Percentiles rank a stretch among this genome's conserved stretches.
phyloP scores from a whole-genome alignment of 2,797 vertebrate species.

The Crocidura indochinensis region DNA sequence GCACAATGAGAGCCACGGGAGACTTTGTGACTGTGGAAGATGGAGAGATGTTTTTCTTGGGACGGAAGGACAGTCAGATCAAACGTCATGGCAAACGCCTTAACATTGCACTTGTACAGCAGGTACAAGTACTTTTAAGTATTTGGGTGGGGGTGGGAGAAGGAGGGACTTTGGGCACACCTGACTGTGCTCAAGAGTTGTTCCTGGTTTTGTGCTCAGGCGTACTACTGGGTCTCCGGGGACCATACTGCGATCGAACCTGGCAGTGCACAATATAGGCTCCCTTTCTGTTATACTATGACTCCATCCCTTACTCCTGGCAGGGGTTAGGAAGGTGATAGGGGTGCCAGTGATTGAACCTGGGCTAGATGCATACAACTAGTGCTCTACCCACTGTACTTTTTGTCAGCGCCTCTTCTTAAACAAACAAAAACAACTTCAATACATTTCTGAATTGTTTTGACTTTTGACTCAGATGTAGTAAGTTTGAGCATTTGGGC shows the following conservation, averaged over 20 bases:
- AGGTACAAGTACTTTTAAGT: slow-evolving; percentile 89
- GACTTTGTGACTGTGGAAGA: slow-evolving; percentile 94
- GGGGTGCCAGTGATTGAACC: too few species aligned
- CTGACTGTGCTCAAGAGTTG: too few species aligned
- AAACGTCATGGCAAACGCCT: slow-evolving; percentile 96
- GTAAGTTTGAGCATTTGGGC: slow-evolving; percentile 24
- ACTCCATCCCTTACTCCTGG: too few species aligned
- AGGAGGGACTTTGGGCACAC: too few species aligned
- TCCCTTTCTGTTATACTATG: too few species aligned
- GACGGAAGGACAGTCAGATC: slow-evolving; percentile 95
- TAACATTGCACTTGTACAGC: slow-evolving; percentile 93
- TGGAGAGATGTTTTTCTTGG: slow-evolving; percentile 92
- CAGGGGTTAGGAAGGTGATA: too few species aligned
- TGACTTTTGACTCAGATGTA: slow-evolving; percentile 40
- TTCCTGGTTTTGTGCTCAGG: too few species aligned
- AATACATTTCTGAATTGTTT: slow-evolving; percentile 48
- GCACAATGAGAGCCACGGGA: slow-evolving; percentile 95
- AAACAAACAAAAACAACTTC: background rate
- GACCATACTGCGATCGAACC: too few species aligned
- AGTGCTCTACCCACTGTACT: too few species aligned
- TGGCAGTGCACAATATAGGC: too few species aligned
- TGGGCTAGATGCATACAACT: too few species aligned
- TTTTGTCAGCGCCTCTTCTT: background rate
- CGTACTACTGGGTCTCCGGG: too few species aligned
- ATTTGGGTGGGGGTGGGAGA: background rate